These are phyloP conservation scores for Sarcophaga carnaria DNA, from an alignment of 2,888 invertebrate genomes.

Conservation along the genomic window DNA sequence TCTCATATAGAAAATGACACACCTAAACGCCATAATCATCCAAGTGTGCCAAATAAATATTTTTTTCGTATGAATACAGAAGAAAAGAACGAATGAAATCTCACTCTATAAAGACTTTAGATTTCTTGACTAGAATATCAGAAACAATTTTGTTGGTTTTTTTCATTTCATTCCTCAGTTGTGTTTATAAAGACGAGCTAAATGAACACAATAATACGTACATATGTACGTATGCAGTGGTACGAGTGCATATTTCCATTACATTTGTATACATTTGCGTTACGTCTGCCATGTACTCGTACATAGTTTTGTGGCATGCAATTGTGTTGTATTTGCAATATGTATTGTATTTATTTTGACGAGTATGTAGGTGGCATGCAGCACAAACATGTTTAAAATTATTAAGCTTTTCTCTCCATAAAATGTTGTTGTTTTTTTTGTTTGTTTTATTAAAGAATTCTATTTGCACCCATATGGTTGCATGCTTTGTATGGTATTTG, in stretches of 20 bases:
- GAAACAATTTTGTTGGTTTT: background rate
- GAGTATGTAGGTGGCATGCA: constrained; percentile 20
- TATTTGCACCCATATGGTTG: constrained; percentile 14
- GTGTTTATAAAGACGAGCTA: background rate
- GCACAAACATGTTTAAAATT: constrained; percentile 15
- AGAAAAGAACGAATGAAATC: background rate
- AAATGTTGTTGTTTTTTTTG: background rate
- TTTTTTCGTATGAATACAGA: background rate
- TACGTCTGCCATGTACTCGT: background rate
- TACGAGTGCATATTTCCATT: background rate
- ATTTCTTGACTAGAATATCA: background rate
- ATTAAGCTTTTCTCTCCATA: constrained; percentile 41
- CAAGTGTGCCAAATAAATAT: constrained; percentile 61
- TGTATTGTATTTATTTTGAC: background rate
- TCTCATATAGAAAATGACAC: constrained; percentile 69
- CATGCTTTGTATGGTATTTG: background rate
- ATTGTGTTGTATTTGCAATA: background rate
- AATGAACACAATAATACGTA: background rate
- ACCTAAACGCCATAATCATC: constrained; percentile 70
- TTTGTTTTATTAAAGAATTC: background rate
- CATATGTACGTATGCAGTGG: background rate
- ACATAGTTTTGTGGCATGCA: constrained; percentile 27
- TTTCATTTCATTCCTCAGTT: background rate
- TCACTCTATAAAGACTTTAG: no score
- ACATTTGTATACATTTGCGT: background rate